These are phyloP conservation scores for Mungos mungo DNA, from an alignment of 2,113 vertebrate species.

Conservation along the genomic window DNA sequence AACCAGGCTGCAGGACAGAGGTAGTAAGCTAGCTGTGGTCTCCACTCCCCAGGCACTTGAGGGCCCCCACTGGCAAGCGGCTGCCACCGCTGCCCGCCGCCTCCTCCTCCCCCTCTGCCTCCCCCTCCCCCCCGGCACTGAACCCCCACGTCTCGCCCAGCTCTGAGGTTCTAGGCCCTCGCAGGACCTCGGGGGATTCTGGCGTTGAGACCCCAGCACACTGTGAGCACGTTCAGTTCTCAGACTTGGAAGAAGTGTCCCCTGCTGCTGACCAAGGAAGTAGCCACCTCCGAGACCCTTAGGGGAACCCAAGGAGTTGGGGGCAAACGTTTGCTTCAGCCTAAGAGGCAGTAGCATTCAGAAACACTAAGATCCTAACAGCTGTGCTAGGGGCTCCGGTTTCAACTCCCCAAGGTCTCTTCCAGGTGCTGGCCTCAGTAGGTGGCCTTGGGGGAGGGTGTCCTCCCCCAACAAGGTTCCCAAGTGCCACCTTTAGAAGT, in stretches of 20 bases:
- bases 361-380: background rate
- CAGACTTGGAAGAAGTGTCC: background rate
- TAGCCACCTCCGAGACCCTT: background rate
- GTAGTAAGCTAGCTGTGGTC: background rate
- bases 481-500: background rate
- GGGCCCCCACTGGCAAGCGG: accelerated
- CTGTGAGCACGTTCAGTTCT: background rate
- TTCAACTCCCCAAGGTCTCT: background rate
- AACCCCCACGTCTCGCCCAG: background rate
- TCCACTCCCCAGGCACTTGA: accelerated
- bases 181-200: background rate
- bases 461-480: background rate
- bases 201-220: background rate
- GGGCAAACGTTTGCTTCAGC: background rate
- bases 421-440: background rate
- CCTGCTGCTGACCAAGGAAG: background rate
- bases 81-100: too few relatives aligned
- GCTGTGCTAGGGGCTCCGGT: background rate
- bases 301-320: too few relatives aligned
- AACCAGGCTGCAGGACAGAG: background rate
- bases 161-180: background rate
- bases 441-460: background rate
- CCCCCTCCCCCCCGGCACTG: too few relatives aligned
- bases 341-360: background rate
- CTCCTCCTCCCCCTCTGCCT: too few relatives aligned